These are phyloP conservation scores for Fragum sueziense DNA, from an alignment of 2,888 invertebrate species.

Conservation along the genomic window DNA sequence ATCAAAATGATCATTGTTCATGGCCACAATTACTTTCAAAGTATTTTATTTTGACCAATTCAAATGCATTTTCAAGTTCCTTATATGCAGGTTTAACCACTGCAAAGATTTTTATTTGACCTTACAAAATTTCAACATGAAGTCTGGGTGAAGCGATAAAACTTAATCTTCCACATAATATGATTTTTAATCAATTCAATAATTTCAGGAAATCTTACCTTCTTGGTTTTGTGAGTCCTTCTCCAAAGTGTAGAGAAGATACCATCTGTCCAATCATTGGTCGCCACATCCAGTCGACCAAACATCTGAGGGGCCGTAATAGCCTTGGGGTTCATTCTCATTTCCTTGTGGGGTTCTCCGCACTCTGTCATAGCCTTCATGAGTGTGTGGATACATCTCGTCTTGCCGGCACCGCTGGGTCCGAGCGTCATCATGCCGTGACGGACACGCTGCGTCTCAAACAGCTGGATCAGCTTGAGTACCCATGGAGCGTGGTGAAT, in stretches of 20 bases:
- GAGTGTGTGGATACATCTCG: conserved; percentile 93
- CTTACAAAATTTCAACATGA: no score
- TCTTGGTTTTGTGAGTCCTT: conserved; percentile 94
- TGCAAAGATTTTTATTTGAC: no score
- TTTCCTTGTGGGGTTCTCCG: conserved; percentile 94
- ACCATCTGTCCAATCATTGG: conserved; percentile 99
- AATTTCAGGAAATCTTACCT: conserved; percentile 77
- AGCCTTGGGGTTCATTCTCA: conserved; percentile 99
- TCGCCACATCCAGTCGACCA: conserved; percentile 96
- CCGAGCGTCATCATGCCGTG: conserved; percentile 83
- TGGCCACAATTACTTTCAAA: no score
- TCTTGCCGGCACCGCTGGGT: conserved; percentile 86
- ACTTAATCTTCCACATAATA: no score
- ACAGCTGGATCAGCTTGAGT: conserved; percentile 94
- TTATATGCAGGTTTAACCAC: no score
- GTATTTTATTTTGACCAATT: no score
- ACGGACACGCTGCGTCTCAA: conserved; percentile 82
- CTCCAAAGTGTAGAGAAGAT: conserved; percentile 98
- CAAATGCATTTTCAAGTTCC: no score
- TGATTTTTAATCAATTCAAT: no score
- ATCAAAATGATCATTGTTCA: no score
- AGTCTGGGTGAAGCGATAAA: no score
- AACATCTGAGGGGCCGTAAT: conserved; percentile 99
- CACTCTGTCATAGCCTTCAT: conserved; percentile 95
- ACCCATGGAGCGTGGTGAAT: conserved; percentile 98